Evolutionary conservation across 2,888 invertebrate genomes (phyloP).

Genomic region (Limenitis camilla): DNA sequence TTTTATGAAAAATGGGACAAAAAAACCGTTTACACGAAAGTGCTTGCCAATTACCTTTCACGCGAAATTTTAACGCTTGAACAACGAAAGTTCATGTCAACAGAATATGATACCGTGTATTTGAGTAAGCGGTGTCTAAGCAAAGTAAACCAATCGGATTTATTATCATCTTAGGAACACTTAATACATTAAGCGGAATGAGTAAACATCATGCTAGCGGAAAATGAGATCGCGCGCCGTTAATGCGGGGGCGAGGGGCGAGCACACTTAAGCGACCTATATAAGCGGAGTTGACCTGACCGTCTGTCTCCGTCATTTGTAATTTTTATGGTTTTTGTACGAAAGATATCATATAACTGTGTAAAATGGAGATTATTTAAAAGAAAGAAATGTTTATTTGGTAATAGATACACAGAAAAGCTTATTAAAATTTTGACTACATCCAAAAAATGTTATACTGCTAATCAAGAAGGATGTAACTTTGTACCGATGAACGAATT

Average conservation of each 20-base stretch:
- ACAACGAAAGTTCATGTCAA: slow-evolving; percentile 4
- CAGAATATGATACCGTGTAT: neutral
- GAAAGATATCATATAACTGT: neutral
- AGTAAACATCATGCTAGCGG: slow-evolving; percentile 10
- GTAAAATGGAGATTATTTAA: no score
- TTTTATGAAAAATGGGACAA: slow-evolving; percentile 13
- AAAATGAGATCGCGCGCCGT: slow-evolving; percentile 28
- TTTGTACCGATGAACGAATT: no score
- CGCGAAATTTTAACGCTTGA: slow-evolving; percentile 23
- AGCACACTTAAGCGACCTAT: slow-evolving; percentile 36
- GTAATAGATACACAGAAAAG: no score
- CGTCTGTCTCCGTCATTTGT: slow-evolving; percentile 5
- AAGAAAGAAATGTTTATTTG: no score
- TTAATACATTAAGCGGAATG: slow-evolving; percentile 1
- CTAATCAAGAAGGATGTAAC: no score
- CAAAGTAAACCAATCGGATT: slow-evolving; percentile 1
- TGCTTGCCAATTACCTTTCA: slow-evolving; percentile 16
- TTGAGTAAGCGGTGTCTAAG: neutral
- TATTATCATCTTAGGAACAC: slow-evolving; percentile 3
- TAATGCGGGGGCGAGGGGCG: slow-evolving; percentile 43
- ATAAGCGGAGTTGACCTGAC: slow-evolving; percentile 23
- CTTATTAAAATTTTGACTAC: no score
- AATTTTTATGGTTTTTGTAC: neutral
- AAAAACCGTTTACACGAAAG: slow-evolving; percentile 5
- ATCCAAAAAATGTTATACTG: neutral